Percentiles rank a stretch among this genome's conserved stretches.
Evolutionary conservation across 2,888 invertebrate species (phyloP).

Genomic region (Blastobasis lacticolella): DNA sequence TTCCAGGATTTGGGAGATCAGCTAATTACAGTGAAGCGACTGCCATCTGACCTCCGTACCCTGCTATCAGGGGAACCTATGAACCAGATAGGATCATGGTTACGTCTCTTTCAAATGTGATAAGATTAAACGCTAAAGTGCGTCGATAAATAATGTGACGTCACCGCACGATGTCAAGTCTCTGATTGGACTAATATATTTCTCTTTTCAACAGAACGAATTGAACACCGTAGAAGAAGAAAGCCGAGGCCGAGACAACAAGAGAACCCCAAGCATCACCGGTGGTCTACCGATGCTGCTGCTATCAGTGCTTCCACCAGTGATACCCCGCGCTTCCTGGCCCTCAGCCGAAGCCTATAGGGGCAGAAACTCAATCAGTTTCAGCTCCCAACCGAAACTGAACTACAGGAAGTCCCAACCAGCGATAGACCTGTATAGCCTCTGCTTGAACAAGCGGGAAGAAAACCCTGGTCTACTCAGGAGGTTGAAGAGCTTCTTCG

Average conservation of each 20-base stretch:
- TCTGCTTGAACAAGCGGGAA: conserved; percentile 71
- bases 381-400: conserved; percentile 79
- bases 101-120: too few species aligned
- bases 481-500: conserved; percentile 75
- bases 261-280: conserved; percentile 77
- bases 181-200: neutral
- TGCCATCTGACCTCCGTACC: too few species aligned
- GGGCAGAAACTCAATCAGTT: conserved; percentile 76
- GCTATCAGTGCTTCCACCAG: conserved; percentile 82
- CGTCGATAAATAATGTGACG: too few species aligned
- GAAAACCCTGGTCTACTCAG: conserved; percentile 72
- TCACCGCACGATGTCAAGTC: too few species aligned
- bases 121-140: too few species aligned
- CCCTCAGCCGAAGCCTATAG: conserved; percentile 80
- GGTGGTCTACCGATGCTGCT: conserved; percentile 81
- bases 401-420: conserved; percentile 74
- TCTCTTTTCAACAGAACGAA: conserved; percentile 47
- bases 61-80: too few species aligned
- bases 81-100: too few species aligned
- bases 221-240: conserved; percentile 64
- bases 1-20: too few species aligned
- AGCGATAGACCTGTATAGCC: conserved; percentile 73
- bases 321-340: conserved; percentile 85
- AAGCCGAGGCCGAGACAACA: conserved; percentile 30
- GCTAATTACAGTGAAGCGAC: too few species aligned